Conservation (phyloP, 2,113 vertebrate species). For the Corythornis cristatus region DNA sequence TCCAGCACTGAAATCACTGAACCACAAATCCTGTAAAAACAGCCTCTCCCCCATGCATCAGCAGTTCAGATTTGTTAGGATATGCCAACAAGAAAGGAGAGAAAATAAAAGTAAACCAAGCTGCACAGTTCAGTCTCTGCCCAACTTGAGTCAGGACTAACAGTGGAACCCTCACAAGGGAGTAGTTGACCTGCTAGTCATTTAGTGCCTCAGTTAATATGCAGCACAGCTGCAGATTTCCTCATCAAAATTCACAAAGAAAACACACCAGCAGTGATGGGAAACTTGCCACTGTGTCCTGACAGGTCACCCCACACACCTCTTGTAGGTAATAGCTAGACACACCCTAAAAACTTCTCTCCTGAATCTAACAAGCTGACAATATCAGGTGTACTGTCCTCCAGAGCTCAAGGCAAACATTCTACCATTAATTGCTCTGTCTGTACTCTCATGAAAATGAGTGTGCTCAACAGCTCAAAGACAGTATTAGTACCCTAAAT, state of each 20-base stretch:
- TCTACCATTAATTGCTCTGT: neutral
- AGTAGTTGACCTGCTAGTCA: neutral
- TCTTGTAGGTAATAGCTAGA: neutral
- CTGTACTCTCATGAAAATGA: neutral
- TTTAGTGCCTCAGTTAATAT: neutral
- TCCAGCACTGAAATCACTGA: slow-evolving; percentile 16
- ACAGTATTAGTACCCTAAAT: neutral
- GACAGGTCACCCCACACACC: neutral
- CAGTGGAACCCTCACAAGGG: neutral
- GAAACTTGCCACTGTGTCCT: neutral
- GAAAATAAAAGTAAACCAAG: neutral
- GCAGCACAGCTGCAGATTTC: neutral
- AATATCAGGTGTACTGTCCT: neutral
- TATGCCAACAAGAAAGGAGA: neutral
- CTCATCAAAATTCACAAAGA: neutral
- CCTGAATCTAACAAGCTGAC: neutral
- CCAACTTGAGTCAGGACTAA: neutral
- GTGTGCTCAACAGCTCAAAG: neutral
- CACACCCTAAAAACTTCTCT: neutral
- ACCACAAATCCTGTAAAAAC: slow-evolving; percentile 38
- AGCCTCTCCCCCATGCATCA: neutral
- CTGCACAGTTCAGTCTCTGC: neutral
- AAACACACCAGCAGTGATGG: neutral
- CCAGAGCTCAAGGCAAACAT: neutral
- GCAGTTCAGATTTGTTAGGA: neutral